Evolutionary conservation across 2,888 invertebrate genomes (phyloP).

Genomic region (Halocaridina rubra): DNA sequence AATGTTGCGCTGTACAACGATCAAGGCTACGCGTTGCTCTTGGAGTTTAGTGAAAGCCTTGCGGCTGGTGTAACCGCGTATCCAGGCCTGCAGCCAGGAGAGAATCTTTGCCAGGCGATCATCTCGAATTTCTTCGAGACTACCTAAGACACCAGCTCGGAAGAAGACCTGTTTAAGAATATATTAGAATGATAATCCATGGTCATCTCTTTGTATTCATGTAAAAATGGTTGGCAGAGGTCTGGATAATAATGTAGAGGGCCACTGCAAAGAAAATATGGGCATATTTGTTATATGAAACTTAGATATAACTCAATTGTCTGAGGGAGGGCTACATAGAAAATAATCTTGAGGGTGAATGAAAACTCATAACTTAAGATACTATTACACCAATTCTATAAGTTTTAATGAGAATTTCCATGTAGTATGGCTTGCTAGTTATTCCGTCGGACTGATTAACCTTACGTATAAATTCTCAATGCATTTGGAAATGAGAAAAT

Average conservation of each 20-base stretch:
- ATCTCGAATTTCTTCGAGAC: conserved; percentile 99
- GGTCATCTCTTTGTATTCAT: no score
- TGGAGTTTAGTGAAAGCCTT: conserved; percentile 97
- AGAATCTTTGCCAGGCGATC: conserved; percentile 98
- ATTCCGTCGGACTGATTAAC: no score
- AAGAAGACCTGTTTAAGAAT: conserved; percentile 88
- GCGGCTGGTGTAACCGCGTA: conserved; percentile 90
- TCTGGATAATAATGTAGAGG: background rate
- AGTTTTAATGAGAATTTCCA: no score
- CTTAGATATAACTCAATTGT: no score
- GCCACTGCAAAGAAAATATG: background rate
- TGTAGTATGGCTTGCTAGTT: no score
- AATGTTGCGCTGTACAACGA: conserved; percentile 99
- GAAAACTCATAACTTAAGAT: no score
- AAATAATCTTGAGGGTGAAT: no score
- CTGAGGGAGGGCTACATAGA: no score
- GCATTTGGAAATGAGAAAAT: no score
- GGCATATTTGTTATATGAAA: no score
- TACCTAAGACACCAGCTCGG: conserved; percentile 99
- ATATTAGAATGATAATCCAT: background rate
- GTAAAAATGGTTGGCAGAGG: background rate
- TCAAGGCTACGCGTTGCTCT: conserved; percentile 96
- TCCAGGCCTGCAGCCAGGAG: conserved; percentile 96
- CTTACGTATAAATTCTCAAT: no score
- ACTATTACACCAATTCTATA: no score